phyloP scores from a whole-genome alignment of 1,140 invertebrate genomes.

The Sipha flava region DNA sequence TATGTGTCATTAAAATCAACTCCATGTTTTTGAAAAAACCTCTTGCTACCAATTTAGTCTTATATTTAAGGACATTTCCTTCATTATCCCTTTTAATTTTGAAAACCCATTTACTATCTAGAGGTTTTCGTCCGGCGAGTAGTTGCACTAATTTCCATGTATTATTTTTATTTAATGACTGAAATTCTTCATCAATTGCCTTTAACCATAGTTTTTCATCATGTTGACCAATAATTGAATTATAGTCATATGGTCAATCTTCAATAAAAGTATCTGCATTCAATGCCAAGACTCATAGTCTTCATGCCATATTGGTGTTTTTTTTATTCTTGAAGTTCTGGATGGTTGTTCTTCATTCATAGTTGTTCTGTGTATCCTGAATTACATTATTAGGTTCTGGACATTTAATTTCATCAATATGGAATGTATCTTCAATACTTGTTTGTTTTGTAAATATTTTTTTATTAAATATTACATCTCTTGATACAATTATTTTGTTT shows the following conservation, averaged over 20 bases:
- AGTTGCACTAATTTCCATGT: no score
- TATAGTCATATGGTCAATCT: no score
- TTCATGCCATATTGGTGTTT: no score
- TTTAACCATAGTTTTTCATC: no score
- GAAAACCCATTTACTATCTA: constrained; percentile 20
- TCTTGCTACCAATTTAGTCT: constrained; percentile 12
- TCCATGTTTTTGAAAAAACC: constrained; percentile 22
- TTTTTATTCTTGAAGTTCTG: background rate
- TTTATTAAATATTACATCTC: constrained; percentile 31
- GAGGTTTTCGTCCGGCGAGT: background rate
- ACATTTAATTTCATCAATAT: background rate
- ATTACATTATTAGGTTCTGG: background rate
- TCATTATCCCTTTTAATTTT: background rate
- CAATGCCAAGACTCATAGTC: no score
- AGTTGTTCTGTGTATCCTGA: background rate
- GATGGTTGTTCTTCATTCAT: background rate
- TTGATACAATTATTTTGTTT: background rate
- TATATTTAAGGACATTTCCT: background rate
- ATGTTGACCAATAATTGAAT: no score
- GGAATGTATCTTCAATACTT: background rate
- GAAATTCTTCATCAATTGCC: no score
- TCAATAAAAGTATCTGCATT: no score
- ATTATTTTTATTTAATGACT: no score
- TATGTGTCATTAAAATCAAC: constrained; percentile 5
- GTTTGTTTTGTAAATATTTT: background rate